Evolutionary conservation across 2,113 vertebrate genomes (phyloP).

Genomic region (Larimichthys polyactis): DNA sequence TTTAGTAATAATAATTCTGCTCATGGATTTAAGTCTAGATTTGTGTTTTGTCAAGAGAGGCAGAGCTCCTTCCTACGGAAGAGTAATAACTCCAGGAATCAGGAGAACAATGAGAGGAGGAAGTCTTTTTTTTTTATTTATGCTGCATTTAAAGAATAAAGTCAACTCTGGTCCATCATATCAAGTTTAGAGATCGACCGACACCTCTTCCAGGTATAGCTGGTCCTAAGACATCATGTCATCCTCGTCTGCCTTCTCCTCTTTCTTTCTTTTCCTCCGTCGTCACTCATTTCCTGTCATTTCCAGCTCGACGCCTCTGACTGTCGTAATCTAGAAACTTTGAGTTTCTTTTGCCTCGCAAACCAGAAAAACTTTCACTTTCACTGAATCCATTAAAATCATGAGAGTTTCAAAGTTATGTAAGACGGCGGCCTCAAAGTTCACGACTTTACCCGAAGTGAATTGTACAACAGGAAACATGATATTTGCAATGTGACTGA

Average conservation of each 20-base stretch:
- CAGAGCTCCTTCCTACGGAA: not conserved
- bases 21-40: not conserved
- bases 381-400: not conserved
- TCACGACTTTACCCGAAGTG: not conserved
- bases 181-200: too few relatives aligned
- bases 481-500: not conserved
- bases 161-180: too few relatives aligned
- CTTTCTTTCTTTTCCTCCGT: not conserved
- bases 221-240: too few relatives aligned
- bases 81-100: too few relatives aligned
- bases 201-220: too few relatives aligned
- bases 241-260: too few relatives aligned
- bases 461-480: not conserved
- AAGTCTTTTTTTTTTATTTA: too few relatives aligned
- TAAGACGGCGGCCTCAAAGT: not conserved
- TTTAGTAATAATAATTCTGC: not conserved
- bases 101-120: too few relatives aligned
- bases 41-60: not conserved
- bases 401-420: slow-evolving; percentile 11
- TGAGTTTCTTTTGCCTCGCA: not conserved
- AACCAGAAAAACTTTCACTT: slow-evolving; percentile 28
- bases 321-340: slow-evolving; percentile 67
- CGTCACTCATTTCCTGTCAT: slow-evolving; percentile 2
- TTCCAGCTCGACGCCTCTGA: not conserved
- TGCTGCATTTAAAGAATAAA: too few relatives aligned